A percentile compares a stretch with the other conserved stretches of the same genome.
These are phyloP conservation scores for Clusia tigrina DNA, from an alignment of 2,888 invertebrate species.

Conservation along the genomic window DNA sequence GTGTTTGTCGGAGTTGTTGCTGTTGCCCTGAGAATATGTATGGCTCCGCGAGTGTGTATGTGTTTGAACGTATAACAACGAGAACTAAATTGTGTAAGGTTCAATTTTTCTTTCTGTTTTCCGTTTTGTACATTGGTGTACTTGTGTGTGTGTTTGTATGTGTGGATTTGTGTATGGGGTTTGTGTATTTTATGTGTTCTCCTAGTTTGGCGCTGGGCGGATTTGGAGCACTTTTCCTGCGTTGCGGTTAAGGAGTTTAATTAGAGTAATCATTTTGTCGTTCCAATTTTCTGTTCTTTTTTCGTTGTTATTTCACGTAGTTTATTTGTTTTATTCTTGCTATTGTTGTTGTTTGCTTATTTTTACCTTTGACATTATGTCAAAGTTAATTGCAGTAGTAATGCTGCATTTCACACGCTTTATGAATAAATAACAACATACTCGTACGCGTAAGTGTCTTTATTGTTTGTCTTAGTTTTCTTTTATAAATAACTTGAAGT, in stretches of 20 bases:
- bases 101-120: constrained; percentile 4
- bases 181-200: too few species aligned
- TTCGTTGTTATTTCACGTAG: background rate
- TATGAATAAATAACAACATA: too few species aligned
- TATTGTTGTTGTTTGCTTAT: constrained; percentile 13
- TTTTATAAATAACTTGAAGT: too few species aligned
- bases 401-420: background rate
- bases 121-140: background rate
- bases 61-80: constrained; percentile 5
- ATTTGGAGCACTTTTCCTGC: background rate
- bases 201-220: background rate
- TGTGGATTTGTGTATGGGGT: background rate
- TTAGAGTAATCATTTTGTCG: constrained; percentile 21
- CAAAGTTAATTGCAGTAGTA: background rate
- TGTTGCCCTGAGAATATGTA: constrained; percentile 19
- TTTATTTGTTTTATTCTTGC: background rate
- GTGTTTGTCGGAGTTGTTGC: background rate
- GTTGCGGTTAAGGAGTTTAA: constrained; percentile 24
- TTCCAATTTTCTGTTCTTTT: background rate
- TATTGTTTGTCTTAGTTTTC: too few species aligned
- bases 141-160: background rate
- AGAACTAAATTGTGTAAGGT: constrained; percentile 14
- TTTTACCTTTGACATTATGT: background rate
- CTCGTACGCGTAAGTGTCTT: too few species aligned
- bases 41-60: background rate